Evolutionary conservation across 2,113 vertebrate genomes (phyloP).

Genomic region (Anguilla japonica): DNA sequence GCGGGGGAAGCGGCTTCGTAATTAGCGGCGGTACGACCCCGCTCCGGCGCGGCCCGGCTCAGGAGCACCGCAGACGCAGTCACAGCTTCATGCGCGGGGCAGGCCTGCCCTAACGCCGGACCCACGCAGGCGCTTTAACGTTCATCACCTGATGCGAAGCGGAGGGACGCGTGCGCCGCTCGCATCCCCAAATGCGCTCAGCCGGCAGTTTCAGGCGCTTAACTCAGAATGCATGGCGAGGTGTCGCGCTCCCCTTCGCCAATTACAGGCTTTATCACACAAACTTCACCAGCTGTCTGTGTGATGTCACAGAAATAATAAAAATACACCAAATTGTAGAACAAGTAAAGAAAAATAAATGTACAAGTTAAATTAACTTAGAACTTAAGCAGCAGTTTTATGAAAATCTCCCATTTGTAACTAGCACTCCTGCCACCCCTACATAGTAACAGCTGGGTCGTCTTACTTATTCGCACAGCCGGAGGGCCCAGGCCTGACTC

Average conservation of each 20-base stretch:
- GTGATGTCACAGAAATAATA: no score
- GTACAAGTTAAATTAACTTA: no score
- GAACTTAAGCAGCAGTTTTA: no score
- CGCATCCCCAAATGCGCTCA: neutral
- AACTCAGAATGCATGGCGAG: neutral
- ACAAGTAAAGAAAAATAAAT: no score
- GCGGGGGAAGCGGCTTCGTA: neutral
- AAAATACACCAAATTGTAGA: no score
- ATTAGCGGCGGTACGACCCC: neutral
- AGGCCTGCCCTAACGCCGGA: neutral
- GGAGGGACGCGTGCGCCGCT: neutral
- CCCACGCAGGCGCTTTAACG: neutral
- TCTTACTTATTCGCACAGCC: neutral
- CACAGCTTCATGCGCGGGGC: neutral
- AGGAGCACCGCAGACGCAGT: neutral
- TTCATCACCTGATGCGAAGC: neutral
- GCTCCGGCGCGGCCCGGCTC: neutral
- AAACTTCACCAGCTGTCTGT: neutral
- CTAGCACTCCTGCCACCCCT: no score
- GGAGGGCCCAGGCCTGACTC: no score
- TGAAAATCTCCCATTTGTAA: no score
- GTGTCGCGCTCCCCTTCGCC: neutral
- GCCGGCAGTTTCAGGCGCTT: neutral
- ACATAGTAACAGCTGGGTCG: no score
- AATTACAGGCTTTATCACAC: neutral